Percentiles rank a stretch among this genome's conserved stretches.
These are phyloP conservation scores for Fulmarus glacialis DNA, from an alignment of 2,113 vertebrate species.

Conservation along the genomic window DNA sequence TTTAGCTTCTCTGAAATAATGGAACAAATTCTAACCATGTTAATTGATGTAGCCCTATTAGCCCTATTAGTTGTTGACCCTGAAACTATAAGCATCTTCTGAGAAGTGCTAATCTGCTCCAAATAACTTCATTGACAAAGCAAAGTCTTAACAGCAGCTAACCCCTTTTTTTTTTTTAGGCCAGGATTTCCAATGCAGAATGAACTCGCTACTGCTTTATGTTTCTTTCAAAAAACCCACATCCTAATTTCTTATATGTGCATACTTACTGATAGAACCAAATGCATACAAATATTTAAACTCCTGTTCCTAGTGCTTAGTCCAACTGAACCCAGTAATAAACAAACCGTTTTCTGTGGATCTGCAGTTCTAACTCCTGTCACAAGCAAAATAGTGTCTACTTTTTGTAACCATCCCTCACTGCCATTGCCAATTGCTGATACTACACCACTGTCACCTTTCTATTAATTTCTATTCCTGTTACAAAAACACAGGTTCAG, in stretches of 20 bases:
- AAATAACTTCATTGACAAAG: neutral
- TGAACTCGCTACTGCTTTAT: neutral
- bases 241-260: neutral
- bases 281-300: neutral
- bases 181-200: neutral
- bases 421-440: accelerated
- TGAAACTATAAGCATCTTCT: neutral
- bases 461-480: neutral
- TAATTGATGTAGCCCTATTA: neutral
- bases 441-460: neutral
- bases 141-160: neutral
- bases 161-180: neutral
- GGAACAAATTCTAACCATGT: neutral
- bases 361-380: neutral
- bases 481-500: neutral
- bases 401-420: neutral
- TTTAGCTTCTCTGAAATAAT: neutral
- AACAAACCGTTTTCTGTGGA: neutral
- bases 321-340: neutral
- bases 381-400: neutral
- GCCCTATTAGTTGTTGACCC: neutral
- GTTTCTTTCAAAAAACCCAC: neutral
- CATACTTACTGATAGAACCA: neutral
- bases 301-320: neutral
- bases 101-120: neutral